A percentile compares a stretch with the other conserved stretches of the same genome.
phyloP scores from a whole-genome alignment of 2,888 invertebrate species.

The Stenolophus ochropezus region DNA sequence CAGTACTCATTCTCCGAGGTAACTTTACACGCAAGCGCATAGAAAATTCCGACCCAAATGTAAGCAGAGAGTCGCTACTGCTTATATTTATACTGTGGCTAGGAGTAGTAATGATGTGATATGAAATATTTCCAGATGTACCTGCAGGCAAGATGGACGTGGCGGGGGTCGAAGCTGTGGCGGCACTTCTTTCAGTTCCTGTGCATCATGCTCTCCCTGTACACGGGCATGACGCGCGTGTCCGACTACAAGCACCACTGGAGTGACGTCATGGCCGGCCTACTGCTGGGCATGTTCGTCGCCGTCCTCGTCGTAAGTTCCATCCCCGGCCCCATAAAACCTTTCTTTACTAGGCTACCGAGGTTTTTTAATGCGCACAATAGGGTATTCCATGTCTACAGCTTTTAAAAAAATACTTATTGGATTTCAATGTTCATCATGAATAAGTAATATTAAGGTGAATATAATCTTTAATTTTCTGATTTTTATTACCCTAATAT shows the following conservation, averaged over 20 bases:
- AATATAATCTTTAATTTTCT: no score
- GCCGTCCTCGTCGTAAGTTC: conserved; percentile 82
- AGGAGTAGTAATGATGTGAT: no score
- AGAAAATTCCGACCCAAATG: no score
- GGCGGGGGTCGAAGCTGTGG: conserved; percentile 87
- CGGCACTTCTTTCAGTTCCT: conserved; percentile 90
- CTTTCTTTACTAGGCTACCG: neutral
- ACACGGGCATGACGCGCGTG: conserved; percentile 91
- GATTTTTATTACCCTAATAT: no score
- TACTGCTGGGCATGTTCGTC: conserved; percentile 80
- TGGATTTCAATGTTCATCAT: no score
- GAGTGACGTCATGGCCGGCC: conserved; percentile 95
- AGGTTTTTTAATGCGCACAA: neutral
- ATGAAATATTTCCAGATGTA: conserved; percentile 80
- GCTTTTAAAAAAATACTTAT: no score
- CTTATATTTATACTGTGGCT: no score
- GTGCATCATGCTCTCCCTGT: conserved; percentile 87
- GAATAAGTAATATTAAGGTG: no score
- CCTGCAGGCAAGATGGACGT: conserved; percentile 88
- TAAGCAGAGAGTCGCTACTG: no score
- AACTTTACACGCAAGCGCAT: no score
- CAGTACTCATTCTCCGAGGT: no score
- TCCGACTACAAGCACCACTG: conserved; percentile 99
- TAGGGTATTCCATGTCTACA: neutral
- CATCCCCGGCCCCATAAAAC: neutral